Conservation (phyloP, 1,140 invertebrate genomes). For the Microplitis mediator region DNA sequence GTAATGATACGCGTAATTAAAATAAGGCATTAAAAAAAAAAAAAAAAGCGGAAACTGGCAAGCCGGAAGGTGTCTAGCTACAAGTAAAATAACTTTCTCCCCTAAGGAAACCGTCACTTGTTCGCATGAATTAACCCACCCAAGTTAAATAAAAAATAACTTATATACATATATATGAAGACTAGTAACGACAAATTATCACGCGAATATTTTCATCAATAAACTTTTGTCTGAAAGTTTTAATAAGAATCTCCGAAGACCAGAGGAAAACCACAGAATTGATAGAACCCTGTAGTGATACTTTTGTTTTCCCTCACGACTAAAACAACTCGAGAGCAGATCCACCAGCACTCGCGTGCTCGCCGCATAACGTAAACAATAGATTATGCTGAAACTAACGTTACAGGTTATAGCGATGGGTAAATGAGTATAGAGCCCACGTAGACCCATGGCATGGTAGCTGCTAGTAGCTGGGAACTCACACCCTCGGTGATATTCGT, state of each 20-base stretch:
- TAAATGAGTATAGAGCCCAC: slow-evolving; percentile 28
- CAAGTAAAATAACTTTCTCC: slow-evolving; percentile 53
- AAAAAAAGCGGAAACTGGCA: slow-evolving; percentile 55
- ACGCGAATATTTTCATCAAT: not conserved
- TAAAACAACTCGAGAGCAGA: not conserved
- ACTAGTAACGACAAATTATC: not conserved
- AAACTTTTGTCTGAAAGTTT: not conserved
- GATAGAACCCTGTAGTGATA: not conserved
- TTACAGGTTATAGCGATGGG: slow-evolving; percentile 38
- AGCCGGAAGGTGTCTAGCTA: slow-evolving; percentile 57
- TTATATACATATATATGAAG: no score
- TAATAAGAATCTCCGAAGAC: no score
- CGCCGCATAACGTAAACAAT: slow-evolving; percentile 62
- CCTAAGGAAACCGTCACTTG: no score
- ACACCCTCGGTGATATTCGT: slow-evolving; percentile 34
- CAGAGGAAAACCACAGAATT: no score
- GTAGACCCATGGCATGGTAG: no score
- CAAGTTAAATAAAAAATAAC: no score
- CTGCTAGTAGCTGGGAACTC: slow-evolving; percentile 16
- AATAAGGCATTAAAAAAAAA: not conserved
- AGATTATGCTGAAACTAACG: slow-evolving; percentile 54
- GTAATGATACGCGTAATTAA: not conserved
- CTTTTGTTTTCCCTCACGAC: not conserved
- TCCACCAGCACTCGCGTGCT: slow-evolving; percentile 39
- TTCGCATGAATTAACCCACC: no score